Conservation (phyloP, 2,113 vertebrate genomes). For the rat (Rattus norvegicus) region GRCr8 NC_086024.1:15841501-15842000, state of each 20-base stretch:
- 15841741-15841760: conserved; percentile 85
- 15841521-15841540: conserved; percentile 89
- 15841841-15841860: neutral
- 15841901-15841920: conserved; percentile 11
- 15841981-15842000: conserved; percentile 49
- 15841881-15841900: conserved; percentile 9
- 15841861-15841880: neutral
- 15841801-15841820: neutral
- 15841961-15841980: neutral
- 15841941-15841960: conserved; percentile 24
- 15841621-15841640: conserved; percentile 80
- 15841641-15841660: conserved; percentile 76
- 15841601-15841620: conserved; percentile 82
- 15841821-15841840: neutral
- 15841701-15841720: conserved; percentile 82
- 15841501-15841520: conserved; percentile 86
- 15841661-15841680: conserved; percentile 77
- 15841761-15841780: conserved; percentile 84
- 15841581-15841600: conserved; percentile 90
- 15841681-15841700: conserved; percentile 74
- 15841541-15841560: conserved; percentile 84
- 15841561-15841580: conserved; percentile 81
- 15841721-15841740: conserved; percentile 69
- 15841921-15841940: conserved; percentile 14
- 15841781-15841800: conserved; percentile 70